phyloP scores from a whole-genome alignment of 1,140 invertebrate species.

The Wiebesia pumilae region DNA sequence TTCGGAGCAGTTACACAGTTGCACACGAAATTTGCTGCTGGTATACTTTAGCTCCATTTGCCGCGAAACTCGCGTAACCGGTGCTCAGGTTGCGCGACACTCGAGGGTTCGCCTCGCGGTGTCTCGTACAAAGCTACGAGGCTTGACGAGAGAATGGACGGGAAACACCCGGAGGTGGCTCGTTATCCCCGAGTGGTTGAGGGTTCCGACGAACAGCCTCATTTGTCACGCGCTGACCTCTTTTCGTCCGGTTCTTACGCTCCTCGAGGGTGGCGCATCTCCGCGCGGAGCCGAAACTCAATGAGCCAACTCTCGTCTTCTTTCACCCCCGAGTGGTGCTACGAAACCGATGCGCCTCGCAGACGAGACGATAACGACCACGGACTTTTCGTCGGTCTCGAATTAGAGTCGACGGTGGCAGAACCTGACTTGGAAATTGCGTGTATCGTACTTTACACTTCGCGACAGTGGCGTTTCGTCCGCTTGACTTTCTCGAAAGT shows the following conservation, averaged over 20 bases:
- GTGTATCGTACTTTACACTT: no score
- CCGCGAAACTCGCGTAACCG: neutral
- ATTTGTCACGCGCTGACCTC: conserved; percentile 70
- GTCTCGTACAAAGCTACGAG: no score
- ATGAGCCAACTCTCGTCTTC: neutral
- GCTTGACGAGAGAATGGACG: no score
- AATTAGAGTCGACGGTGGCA: no score
- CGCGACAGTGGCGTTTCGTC: no score
- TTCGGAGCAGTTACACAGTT: no score
- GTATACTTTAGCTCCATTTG: neutral
- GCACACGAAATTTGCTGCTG: no score
- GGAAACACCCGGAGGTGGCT: conserved; percentile 60
- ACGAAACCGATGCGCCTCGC: neutral
- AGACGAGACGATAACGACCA: neutral
- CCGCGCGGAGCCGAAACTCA: neutral
- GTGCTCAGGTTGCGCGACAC: neutral
- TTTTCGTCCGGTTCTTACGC: conserved; percentile 49
- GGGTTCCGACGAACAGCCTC: conserved; percentile 68
- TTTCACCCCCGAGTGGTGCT: neutral
- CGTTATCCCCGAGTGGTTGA: conserved; percentile 65
- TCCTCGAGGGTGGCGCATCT: conserved; percentile 4
- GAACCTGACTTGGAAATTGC: no score
- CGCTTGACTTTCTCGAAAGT: no score
- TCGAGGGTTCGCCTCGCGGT: neutral
- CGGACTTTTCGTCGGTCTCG: neutral